Evolutionary conservation across 2,113 vertebrate species (phyloP).

Genomic region (Nesogale talazaci): DNA sequence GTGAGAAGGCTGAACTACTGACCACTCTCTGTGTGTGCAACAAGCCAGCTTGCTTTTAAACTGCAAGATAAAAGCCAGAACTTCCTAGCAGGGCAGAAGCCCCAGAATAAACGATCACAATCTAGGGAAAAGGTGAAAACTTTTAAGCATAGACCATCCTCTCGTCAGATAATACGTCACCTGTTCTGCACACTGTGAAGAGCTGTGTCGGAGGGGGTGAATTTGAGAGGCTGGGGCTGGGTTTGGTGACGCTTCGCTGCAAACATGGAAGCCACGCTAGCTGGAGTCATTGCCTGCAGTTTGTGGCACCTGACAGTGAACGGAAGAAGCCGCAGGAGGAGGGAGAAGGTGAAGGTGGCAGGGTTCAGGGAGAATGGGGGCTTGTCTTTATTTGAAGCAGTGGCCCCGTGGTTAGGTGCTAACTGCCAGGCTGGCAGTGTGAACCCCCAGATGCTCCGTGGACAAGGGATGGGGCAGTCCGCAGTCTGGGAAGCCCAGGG

Average conservation of each 20-base stretch:
- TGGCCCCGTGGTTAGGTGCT: not conserved
- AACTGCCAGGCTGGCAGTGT: not conserved
- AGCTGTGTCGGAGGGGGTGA: not conserved
- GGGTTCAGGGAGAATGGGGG: not conserved
- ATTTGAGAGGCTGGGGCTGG: not conserved
- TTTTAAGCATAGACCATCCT: slow-evolving; percentile 27
- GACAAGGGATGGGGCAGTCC: not conserved
- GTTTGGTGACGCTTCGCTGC: slow-evolving; percentile 16
- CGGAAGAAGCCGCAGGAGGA: not conserved
- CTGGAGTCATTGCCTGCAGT: not conserved
- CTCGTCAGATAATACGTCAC: not conserved
- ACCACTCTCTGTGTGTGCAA: not conserved
- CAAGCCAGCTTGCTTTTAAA: slow-evolving; percentile 3
- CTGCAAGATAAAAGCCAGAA: slow-evolving; percentile 50
- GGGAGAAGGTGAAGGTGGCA: not conserved
- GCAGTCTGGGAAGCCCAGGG: not conserved
- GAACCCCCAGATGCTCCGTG: not conserved
- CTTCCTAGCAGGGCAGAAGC: slow-evolving; percentile 44
- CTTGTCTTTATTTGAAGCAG: not conserved
- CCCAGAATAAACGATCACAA: slow-evolving; percentile 48
- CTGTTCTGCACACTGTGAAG: not conserved
- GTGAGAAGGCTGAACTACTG: not conserved
- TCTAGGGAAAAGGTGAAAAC: slow-evolving; percentile 37
- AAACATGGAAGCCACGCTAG: not conserved
- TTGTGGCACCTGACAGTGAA: not conserved